Evolutionary conservation across 2,113 vertebrate genomes (phyloP).

Genomic region (Bubalus kerabau): DNA sequence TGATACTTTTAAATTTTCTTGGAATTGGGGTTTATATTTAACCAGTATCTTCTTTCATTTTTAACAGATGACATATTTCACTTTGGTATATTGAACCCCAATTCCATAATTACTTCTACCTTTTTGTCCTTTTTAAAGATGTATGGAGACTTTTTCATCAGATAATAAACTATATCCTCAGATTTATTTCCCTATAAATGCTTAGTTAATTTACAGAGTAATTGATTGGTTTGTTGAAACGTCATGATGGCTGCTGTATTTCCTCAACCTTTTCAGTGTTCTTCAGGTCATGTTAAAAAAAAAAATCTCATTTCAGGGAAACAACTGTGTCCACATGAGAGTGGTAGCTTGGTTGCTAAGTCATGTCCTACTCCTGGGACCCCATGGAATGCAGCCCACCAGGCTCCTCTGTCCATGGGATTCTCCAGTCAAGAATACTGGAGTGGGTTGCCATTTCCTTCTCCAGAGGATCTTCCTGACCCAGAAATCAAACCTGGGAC

Average conservation of each 20-base stretch:
- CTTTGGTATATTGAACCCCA: background rate
- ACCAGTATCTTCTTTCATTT: background rate
- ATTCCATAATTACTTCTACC: background rate
- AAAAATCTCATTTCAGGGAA: background rate
- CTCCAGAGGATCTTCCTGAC: background rate
- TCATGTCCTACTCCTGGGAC: background rate
- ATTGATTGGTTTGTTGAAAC: background rate
- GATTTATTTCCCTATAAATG: background rate
- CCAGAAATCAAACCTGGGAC: background rate
- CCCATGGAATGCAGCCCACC: background rate
- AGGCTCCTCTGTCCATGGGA: background rate
- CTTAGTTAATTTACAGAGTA: background rate
- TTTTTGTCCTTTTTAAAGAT: background rate
- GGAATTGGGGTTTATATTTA: background rate
- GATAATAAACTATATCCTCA: background rate
- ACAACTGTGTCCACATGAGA: background rate
- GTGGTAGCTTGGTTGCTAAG: background rate
- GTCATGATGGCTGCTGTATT: background rate
- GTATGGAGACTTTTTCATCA: background rate
- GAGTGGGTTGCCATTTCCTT: background rate
- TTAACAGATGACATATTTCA: background rate
- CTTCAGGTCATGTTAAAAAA: background rate
- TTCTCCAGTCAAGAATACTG: background rate
- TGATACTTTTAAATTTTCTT: background rate
- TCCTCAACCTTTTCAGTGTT: background rate